These are phyloP conservation scores for Syrrhaptes paradoxus DNA, from an alignment of 2,113 vertebrate species.

Conservation along the genomic window DNA sequence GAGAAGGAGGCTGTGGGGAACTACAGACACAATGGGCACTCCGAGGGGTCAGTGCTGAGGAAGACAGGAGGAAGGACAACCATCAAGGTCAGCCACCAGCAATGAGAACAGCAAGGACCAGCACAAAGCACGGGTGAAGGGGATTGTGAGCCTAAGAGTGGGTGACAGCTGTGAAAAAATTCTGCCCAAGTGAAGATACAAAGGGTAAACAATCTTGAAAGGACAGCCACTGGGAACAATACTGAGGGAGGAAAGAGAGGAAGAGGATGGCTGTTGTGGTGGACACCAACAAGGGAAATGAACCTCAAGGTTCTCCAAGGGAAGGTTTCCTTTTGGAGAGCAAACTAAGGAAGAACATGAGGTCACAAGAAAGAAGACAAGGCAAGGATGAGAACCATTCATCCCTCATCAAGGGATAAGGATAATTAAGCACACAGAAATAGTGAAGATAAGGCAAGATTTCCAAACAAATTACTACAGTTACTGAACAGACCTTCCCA, in stretches of 20 bases:
- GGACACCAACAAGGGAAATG: not conserved
- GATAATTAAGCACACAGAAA: not conserved
- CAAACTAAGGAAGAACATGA: not conserved
- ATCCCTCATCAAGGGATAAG: not conserved
- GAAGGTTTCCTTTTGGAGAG: not conserved
- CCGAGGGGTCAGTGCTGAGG: not conserved
- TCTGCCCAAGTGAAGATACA: not conserved
- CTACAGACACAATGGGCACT: not conserved
- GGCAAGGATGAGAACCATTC: not conserved
- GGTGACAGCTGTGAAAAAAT: not conserved
- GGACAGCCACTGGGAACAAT: not conserved
- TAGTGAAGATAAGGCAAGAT: not conserved
- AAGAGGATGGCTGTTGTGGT: not conserved
- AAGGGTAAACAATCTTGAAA: not conserved
- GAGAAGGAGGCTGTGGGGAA: not conserved
- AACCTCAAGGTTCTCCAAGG: not conserved
- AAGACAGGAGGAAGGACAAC: not conserved
- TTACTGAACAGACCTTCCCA: not conserved
- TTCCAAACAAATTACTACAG: not conserved
- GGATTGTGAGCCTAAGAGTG: not conserved
- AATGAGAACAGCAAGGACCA: not conserved
- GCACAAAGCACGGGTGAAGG: not conserved
- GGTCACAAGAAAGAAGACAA: not conserved
- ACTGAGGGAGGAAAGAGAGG: not conserved
- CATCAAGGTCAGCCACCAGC: not conserved